phyloP scores from a whole-genome alignment of 2,888 invertebrate genomes.

The Gonocerus acuteangulatus region DNA sequence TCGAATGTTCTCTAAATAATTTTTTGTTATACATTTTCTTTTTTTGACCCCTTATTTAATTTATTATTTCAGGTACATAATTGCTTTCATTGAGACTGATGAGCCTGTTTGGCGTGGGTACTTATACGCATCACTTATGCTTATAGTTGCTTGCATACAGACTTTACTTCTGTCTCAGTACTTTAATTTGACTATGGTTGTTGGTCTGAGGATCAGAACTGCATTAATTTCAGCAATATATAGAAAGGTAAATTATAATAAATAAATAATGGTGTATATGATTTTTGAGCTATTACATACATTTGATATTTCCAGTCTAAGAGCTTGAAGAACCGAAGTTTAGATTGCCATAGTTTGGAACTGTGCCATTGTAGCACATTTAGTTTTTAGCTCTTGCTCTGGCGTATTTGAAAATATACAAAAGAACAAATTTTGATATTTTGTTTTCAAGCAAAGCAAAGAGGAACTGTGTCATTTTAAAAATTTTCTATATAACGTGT shows the following conservation, averaged over 20 bases:
- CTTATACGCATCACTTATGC: conserved; percentile 49
- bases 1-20: too few species aligned
- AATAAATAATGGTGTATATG: neutral
- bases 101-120: conserved; percentile 51
- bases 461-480: too few species aligned
- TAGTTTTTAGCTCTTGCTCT: too few species aligned
- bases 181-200: conserved; percentile 48
- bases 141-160: conserved; percentile 47
- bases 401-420: too few species aligned
- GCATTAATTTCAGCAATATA: conserved; percentile 51
- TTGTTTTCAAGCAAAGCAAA: too few species aligned
- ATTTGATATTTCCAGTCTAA: neutral
- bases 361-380: neutral
- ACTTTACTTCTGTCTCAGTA: conserved; percentile 51
- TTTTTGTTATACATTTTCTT: neutral
- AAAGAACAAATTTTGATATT: too few species aligned
- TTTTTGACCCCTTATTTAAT: neutral
- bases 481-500: too few species aligned
- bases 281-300: neutral
- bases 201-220: conserved; percentile 51
- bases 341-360: too few species aligned
- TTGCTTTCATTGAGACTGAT: conserved; percentile 42
- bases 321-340: neutral
- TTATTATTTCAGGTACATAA: conserved; percentile 40
- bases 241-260: conserved; percentile 45